Conservation (phyloP, 2,888 invertebrate species). For the Drosophila gaucha region DNA sequence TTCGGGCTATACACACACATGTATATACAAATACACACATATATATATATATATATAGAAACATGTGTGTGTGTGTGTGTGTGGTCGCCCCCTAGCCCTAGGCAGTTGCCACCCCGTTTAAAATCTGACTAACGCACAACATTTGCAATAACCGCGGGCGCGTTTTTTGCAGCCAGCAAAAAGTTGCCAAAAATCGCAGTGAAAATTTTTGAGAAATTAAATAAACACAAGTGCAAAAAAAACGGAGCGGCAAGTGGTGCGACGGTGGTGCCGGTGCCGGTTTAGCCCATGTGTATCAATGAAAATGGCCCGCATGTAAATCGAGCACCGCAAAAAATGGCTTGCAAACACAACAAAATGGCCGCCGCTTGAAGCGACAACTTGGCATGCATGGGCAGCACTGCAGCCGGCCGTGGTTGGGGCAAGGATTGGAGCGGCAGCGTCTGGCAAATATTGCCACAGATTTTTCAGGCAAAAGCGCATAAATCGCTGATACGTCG, state of each 20-base stretch:
- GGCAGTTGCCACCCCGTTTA: slow-evolving; percentile 47
- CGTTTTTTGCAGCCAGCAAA: slow-evolving; percentile 57
- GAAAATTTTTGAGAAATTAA: slow-evolving; percentile 77
- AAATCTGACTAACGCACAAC: slow-evolving; percentile 78
- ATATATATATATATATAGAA: slow-evolving; percentile 3
- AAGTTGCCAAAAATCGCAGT: slow-evolving; percentile 63
- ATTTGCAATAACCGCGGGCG: slow-evolving; percentile 73
- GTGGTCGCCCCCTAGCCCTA: slow-evolving; percentile 9
- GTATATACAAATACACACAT: slow-evolving; percentile 7
- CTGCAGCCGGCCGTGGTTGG: neutral
- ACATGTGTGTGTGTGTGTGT: slow-evolving; percentile 9
- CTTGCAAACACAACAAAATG: slow-evolving; percentile 72
- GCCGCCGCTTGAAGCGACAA: slow-evolving; percentile 51
- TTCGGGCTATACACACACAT: slow-evolving; percentile 18
- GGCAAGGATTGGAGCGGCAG: slow-evolving; percentile 4
- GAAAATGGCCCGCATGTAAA: slow-evolving; percentile 54
- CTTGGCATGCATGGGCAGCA: slow-evolving; percentile 68
- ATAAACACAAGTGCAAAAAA: slow-evolving; percentile 69
- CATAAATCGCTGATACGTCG: slow-evolving; percentile 79
- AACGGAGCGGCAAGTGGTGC: neutral
- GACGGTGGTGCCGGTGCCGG: neutral
- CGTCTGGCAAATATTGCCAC: slow-evolving; percentile 72
- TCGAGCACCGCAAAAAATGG: slow-evolving; percentile 40
- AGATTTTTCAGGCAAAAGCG: slow-evolving; percentile 79
- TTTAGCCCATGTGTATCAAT: slow-evolving; percentile 50